Percentiles rank a stretch among this genome's conserved stretches.
These are phyloP conservation scores for Danionella dracula DNA, from an alignment of 2,797 vertebrate genomes.

Conservation along the genomic window DNA sequence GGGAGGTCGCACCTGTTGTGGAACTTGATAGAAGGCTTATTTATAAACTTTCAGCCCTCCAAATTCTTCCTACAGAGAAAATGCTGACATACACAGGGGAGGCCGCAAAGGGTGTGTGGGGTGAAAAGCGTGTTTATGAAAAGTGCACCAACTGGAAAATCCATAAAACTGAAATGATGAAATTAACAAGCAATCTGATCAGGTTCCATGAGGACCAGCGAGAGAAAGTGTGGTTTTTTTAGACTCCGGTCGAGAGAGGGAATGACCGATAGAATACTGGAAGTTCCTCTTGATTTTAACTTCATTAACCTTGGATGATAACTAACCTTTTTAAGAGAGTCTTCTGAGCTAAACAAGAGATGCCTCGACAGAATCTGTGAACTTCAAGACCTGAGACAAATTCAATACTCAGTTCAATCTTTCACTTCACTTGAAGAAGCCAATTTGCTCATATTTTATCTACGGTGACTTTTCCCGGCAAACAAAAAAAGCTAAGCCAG, in stretches of 20 bases:
- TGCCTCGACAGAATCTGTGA: neutral
- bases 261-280: conserved; percentile 19
- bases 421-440: neutral
- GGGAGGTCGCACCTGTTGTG: conserved; percentile 99
- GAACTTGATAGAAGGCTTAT: conserved; percentile 99
- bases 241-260: conserved; percentile 18
- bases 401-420: neutral
- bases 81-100: conserved; percentile 83
- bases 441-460: neutral
- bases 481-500: conserved; percentile 68
- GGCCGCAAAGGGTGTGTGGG: conserved; percentile 44
- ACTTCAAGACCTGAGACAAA: conserved; percentile 3
- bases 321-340: conserved; percentile 25
- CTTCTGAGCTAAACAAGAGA: neutral
- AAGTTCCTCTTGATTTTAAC: conserved; percentile 13
- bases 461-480: neutral
- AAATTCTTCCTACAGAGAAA: conserved; percentile 97
- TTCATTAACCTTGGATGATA: conserved; percentile 17
- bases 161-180: conserved; percentile 90
- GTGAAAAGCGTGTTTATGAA: conserved; percentile 95
- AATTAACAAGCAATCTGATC: conserved; percentile 84
- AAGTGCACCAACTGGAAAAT: conserved; percentile 89
- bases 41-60: conserved; percentile 99
- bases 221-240: conserved; percentile 33
- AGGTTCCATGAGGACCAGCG: conserved; percentile 44